These are phyloP conservation scores for Tachuris rubrigastra DNA, from an alignment of 2,113 vertebrate genomes.

Conservation along the genomic window DNA sequence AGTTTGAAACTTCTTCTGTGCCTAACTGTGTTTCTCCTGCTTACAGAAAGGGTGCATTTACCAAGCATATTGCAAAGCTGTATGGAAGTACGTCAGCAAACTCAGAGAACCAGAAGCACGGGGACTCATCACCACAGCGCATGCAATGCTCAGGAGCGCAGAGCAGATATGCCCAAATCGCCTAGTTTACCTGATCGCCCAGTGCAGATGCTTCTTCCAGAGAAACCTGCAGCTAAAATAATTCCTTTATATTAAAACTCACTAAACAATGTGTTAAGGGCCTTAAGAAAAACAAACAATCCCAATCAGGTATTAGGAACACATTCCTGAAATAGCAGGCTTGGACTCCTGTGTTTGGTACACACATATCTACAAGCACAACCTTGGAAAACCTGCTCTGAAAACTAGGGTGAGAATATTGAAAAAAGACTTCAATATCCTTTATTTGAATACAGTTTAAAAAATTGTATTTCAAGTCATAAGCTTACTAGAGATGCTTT, in stretches of 20 bases:
- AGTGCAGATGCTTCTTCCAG: background rate
- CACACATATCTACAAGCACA: background rate
- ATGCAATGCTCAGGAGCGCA: rapidly evolving
- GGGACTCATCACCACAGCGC: background rate
- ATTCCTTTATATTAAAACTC: background rate
- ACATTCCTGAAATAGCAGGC: background rate
- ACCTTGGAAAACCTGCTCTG: background rate
- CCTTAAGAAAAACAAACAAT: background rate
- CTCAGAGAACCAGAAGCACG: background rate
- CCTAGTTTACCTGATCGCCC: background rate
- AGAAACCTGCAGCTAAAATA: background rate
- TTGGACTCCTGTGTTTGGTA: background rate
- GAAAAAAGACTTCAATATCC: background rate
- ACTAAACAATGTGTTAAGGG: background rate
- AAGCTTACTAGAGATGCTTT: background rate
- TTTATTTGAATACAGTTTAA: background rate
- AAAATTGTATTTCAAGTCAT: background rate
- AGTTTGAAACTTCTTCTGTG: background rate
- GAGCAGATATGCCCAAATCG: background rate
- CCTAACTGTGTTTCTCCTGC: background rate
- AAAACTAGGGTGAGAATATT: background rate
- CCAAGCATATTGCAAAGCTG: background rate
- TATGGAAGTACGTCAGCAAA: background rate
- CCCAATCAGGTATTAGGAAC: background rate
- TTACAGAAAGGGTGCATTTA: background rate